phyloP scores from a whole-genome alignment of 2,113 vertebrate genomes.

The Microtus montanus region DNA sequence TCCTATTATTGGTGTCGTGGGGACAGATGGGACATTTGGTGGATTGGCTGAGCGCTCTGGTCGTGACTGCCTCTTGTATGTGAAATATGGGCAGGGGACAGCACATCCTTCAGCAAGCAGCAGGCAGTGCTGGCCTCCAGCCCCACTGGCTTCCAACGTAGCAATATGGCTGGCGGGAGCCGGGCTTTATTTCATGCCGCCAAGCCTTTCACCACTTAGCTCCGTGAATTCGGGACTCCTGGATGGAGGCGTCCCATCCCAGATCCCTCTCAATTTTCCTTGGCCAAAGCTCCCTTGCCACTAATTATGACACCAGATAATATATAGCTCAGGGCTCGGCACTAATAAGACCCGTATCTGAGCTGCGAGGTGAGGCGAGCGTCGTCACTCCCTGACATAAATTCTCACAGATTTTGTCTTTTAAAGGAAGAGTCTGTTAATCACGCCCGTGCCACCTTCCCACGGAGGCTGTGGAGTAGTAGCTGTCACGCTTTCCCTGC shows the following conservation, averaged over 20 bases:
- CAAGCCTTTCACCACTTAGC: background rate
- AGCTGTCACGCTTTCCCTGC: background rate
- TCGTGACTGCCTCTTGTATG: constrained; percentile 44
- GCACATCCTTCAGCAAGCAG: constrained; percentile 39
- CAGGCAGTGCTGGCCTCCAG: constrained; percentile 50
- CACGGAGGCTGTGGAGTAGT: background rate
- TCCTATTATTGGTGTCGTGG: background rate
- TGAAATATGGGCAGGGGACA: constrained; percentile 39
- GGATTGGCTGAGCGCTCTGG: constrained; percentile 43
- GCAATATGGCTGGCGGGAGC: constrained; percentile 18
- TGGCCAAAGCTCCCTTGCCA: constrained; percentile 59
- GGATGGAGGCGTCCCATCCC: background rate
- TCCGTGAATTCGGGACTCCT: constrained; percentile 19
- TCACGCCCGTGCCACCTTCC: constrained; percentile 12
- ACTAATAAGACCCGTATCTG: constrained; percentile 69
- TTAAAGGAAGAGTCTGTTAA: constrained; percentile 20
- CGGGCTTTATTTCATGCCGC: background rate
- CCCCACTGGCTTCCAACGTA: background rate
- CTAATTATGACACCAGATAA: constrained; percentile 69
- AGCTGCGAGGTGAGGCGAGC: constrained; percentile 65
- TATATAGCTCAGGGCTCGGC: constrained; percentile 71
- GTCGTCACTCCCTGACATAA: constrained; percentile 55
- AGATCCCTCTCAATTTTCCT: constrained; percentile 50
- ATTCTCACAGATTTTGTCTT: constrained; percentile 33
- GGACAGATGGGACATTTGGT: constrained; percentile 64